These are phyloP conservation scores for Unio delphinus DNA, from an alignment of 2,888 invertebrate genomes.

Conservation along the genomic window DNA sequence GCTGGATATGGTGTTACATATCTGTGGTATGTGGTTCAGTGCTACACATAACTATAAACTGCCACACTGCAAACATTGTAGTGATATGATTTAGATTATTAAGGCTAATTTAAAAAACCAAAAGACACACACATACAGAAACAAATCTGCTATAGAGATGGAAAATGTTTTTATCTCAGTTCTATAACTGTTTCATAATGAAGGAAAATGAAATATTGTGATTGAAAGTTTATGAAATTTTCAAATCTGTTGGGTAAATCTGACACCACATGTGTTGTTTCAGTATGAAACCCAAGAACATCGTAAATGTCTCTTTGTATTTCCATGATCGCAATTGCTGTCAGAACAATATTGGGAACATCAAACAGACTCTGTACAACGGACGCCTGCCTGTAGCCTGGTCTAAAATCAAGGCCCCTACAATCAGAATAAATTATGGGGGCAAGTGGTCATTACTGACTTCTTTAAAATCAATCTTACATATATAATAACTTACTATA, in stretches of 20 bases:
- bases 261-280: conserved; percentile 8
- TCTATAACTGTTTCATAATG: no score
- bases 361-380: conserved; percentile 14
- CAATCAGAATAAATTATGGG: background rate
- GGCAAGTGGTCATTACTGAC: background rate
- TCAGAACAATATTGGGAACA: background rate
- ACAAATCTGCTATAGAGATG: no score
- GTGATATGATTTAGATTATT: no score
- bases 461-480: no score
- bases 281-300: conserved; percentile 7
- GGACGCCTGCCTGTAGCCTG: conserved; percentile 8
- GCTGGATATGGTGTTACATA: no score
- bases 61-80: no score
- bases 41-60: no score
- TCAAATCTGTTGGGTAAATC: conserved; percentile 15
- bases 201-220: background rate
- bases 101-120: no score
- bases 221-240: background rate
- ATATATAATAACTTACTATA: no score
- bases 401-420: conserved; percentile 21
- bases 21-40: no score
- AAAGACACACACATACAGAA: no score
- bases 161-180: no score
- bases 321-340: conserved; percentile 19
- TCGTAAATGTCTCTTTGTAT: background rate